Evolutionary conservation across 2,888 invertebrate genomes (phyloP).

Genomic region (Eupithecia subfuscata): DNA sequence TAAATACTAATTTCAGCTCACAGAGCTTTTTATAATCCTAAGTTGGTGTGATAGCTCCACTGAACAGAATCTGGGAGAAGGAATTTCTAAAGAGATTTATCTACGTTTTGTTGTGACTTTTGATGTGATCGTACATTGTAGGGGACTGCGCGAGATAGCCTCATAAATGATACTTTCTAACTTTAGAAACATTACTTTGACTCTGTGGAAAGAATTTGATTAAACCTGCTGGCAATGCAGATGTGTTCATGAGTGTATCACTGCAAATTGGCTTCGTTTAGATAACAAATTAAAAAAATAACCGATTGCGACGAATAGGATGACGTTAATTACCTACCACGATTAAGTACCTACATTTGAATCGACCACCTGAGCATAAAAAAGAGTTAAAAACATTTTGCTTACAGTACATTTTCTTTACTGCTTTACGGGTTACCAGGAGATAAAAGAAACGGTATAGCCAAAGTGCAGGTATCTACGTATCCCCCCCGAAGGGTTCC

Average conservation of each 20-base stretch:
- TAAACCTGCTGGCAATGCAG: background rate
- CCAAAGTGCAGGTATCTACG: too few species aligned
- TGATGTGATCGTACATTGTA: conserved; percentile 41
- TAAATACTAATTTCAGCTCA: background rate
- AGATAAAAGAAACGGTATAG: too few species aligned
- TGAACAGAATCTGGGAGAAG: conserved; percentile 35
- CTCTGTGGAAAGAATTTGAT: background rate
- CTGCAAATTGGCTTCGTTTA: background rate
- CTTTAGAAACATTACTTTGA: background rate
- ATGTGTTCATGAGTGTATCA: background rate
- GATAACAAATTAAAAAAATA: background rate
- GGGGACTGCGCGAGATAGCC: conserved; percentile 13
- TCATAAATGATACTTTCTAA: background rate
- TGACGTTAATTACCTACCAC: too few species aligned
- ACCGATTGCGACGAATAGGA: too few species aligned
- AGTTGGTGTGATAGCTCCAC: background rate
- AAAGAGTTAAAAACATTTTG: too few species aligned
- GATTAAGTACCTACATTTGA: too few species aligned
- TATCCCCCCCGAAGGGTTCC: too few species aligned
- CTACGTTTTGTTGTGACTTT: conserved; percentile 43
- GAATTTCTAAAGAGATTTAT: conserved; percentile 43
- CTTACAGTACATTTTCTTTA: too few species aligned
- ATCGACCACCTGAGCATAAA: too few species aligned
- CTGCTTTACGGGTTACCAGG: too few species aligned
- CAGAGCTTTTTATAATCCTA: background rate